Conservation (phyloP, 2,113 vertebrate genomes). For the Hirundichthys speculiger region DNA sequence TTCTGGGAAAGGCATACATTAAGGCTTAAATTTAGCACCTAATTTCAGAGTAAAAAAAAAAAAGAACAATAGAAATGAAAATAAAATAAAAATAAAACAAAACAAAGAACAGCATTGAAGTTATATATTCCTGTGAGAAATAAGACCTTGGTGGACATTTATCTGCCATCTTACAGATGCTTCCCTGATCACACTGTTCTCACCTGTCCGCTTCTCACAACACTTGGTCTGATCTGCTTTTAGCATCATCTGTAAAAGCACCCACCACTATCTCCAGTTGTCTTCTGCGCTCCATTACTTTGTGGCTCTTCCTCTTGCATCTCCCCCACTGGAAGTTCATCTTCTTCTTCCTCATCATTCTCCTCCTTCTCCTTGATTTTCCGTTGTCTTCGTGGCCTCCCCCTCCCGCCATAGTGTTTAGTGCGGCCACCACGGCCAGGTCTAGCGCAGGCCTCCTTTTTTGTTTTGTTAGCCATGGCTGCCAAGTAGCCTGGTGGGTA, state of each 20-base stretch:
- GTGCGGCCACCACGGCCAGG: constrained; percentile 71
- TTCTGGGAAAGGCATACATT: constrained; percentile 58
- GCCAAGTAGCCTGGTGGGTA: constrained; percentile 95
- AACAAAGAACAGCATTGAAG: background rate
- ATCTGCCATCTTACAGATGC: background rate
- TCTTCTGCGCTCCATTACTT: constrained; percentile 87
- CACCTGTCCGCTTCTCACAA: constrained; percentile 54
- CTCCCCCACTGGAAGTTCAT: constrained; percentile 46
- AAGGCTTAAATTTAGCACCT: background rate
- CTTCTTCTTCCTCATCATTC: constrained; percentile 57
- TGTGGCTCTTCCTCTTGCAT: constrained; percentile 70
- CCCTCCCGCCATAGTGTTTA: constrained; percentile 83
- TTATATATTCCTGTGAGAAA: background rate
- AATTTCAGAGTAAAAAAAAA: background rate
- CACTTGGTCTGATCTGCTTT: constrained; percentile 55
- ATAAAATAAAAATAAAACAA: no score
- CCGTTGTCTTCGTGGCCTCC: constrained; percentile 71
- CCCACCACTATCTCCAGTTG: constrained; percentile 82
- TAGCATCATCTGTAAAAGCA: constrained; percentile 48
- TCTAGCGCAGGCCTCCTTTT: constrained; percentile 83
- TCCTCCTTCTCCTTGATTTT: constrained; percentile 72
- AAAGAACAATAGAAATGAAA: no score
- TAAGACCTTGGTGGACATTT: background rate
- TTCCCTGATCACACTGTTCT: constrained; percentile 12
- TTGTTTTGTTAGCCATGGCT: constrained; percentile 95